Evolutionary conservation across 2,797 vertebrate genomes (phyloP).

Genomic region (Dicrostonyx torquatus): DNA sequence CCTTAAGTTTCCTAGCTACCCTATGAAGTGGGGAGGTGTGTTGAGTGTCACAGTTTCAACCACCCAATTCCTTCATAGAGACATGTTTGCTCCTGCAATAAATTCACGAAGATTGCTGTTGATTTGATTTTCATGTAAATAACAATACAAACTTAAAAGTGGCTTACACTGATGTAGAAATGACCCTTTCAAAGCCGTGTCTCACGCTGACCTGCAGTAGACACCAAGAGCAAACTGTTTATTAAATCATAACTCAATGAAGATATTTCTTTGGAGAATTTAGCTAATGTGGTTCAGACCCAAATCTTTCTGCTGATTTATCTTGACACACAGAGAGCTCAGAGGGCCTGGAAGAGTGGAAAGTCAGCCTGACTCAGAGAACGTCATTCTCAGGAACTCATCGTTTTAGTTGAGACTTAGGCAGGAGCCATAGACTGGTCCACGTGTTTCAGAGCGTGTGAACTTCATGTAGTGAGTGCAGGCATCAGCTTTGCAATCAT

Average conservation of each 20-base stretch:
- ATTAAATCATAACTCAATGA: conserved; percentile 66
- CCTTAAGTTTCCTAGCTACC: neutral
- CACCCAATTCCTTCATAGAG: conserved; percentile 14
- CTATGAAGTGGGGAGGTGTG: neutral
- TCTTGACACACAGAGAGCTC: conserved; percentile 33
- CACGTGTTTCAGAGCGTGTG: neutral
- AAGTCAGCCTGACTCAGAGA: conserved; percentile 27
- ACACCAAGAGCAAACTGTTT: conserved; percentile 38
- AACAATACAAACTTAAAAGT: conserved; percentile 44
- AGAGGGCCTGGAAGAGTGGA: neutral
- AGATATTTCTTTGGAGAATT: conserved; percentile 59
- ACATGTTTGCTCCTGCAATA: conserved; percentile 35
- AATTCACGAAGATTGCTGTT: conserved; percentile 30
- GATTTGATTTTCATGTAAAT: conserved; percentile 53
- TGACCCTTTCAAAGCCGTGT: conserved; percentile 28
- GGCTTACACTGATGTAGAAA: conserved; percentile 17
- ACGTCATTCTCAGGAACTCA: neutral
- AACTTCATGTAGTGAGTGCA: neutral
- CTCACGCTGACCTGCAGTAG: conserved; percentile 51
- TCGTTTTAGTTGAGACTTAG: neutral
- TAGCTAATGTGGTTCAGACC: conserved; percentile 57
- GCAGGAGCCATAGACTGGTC: neutral
- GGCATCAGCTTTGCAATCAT: neutral
- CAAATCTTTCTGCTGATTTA: conserved; percentile 54
- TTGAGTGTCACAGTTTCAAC: neutral